A percentile compares a stretch with the other conserved stretches of the same genome.
Conservation (phyloP, 2,113 vertebrate genomes). For the Raja brachyura region DNA sequence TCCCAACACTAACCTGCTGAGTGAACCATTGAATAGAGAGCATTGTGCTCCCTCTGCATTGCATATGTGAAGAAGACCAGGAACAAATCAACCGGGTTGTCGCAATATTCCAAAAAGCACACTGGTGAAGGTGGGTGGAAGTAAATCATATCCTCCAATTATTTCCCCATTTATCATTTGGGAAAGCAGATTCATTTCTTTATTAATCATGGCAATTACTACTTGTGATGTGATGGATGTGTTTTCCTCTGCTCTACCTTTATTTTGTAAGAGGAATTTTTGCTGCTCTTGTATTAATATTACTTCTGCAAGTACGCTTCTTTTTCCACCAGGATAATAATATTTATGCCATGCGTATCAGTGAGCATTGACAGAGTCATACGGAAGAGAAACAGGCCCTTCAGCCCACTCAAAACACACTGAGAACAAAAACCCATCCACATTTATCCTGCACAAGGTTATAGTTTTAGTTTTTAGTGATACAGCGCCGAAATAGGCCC, state of each 20-base stretch:
- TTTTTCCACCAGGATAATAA: neutral
- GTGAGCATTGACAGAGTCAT: neutral
- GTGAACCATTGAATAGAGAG: neutral
- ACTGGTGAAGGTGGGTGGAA: neutral
- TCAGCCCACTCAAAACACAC: too few relatives aligned
- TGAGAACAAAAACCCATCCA: too few relatives aligned
- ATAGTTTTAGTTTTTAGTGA: too few relatives aligned
- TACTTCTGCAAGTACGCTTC: neutral
- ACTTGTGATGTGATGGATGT: constrained; percentile 1
- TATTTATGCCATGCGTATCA: neutral
- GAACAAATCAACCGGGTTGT: neutral
- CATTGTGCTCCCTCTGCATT: neutral
- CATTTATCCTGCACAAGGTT: too few relatives aligned
- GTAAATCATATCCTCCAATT: neutral
- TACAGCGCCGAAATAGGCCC: too few relatives aligned
- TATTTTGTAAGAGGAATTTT: neutral
- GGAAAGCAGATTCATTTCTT: neutral
- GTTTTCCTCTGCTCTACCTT: neutral
- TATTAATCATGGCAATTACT: neutral
- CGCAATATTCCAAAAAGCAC: neutral
- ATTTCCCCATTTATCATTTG: neutral
- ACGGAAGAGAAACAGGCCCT: too few relatives aligned
- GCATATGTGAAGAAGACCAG: neutral
- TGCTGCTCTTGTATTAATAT: neutral
- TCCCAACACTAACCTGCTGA: neutral